Evolutionary conservation across 2,888 invertebrate species (phyloP).

Genomic region (Nemapogon koenigi): DNA sequence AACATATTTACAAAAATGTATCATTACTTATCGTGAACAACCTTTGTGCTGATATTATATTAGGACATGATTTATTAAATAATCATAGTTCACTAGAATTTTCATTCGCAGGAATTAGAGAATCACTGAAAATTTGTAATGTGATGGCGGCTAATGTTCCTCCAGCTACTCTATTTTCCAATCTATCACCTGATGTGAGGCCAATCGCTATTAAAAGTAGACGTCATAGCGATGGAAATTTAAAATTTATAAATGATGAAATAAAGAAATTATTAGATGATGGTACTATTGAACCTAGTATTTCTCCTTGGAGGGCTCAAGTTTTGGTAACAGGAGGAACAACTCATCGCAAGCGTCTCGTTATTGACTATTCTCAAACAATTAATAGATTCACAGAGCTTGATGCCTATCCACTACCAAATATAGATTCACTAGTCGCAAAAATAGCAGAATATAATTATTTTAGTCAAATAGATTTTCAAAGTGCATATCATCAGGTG

Average conservation of each 20-base stretch:
- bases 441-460: neutral
- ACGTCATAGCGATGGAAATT: neutral
- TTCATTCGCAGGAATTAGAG: too few species aligned
- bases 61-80: too few species aligned
- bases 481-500: neutral
- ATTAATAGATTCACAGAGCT: constrained; percentile 2
- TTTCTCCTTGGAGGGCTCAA: constrained; percentile 7
- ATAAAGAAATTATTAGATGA: constrained; percentile 1
- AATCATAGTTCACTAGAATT: too few species aligned
- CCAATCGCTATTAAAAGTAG: neutral
- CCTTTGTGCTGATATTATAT: too few species aligned
- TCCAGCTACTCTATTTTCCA: neutral
- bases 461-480: neutral
- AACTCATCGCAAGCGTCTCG: neutral
- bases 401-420: constrained; percentile 3
- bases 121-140: too few species aligned
- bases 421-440: neutral
- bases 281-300: constrained; percentile 3
- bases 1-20: too few species aligned
- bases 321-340: neutral
- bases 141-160: too few species aligned
- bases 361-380: constrained; percentile 3
- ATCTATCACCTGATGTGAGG: neutral
- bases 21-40: too few species aligned
- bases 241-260: constrained; percentile 1